Conservation (phyloP, 2,113 vertebrate species). For the Silurus glanis region DNA sequence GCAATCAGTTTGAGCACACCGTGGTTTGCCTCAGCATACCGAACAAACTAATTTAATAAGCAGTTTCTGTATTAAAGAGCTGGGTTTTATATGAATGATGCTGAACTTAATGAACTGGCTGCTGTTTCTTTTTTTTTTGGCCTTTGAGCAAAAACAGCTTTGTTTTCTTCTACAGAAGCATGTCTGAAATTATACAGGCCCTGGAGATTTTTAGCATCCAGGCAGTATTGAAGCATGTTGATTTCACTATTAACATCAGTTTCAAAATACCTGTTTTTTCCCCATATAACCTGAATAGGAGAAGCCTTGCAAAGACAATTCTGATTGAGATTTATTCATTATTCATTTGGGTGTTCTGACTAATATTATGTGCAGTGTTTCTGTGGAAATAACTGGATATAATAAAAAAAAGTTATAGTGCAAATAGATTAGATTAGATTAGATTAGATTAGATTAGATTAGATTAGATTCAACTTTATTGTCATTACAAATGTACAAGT, state of each 20-base stretch:
- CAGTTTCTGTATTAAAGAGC: slow-evolving; percentile 39
- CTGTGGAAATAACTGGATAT: not conserved
- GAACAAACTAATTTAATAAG: slow-evolving; percentile 42
- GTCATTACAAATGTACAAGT: no score
- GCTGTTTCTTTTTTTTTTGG: not conserved
- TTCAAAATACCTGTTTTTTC: not conserved
- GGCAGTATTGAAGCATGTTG: not conserved
- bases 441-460: no score
- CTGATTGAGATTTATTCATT: not conserved
- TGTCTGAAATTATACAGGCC: slow-evolving; percentile 22
- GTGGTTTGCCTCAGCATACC: slow-evolving; percentile 35
- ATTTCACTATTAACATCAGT: slow-evolving; percentile 23
- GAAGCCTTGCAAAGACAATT: not conserved
- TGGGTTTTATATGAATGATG: slow-evolving; percentile 25
- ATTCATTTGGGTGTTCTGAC: not conserved
- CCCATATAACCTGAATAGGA: not conserved
- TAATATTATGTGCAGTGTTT: not conserved
- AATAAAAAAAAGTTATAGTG: no score
- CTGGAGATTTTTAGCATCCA: not conserved
- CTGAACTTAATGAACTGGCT: slow-evolving; percentile 32
- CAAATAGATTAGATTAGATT: no score
- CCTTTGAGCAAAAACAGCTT: slow-evolving; percentile 33
- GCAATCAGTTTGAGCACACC: slow-evolving; percentile 36
- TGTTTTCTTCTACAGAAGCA: slow-evolving; percentile 31
- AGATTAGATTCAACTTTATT: no score